These are phyloP conservation scores for Scaptomyza hsui DNA, from an alignment of 1,140 invertebrate genomes.

Conservation along the genomic window DNA sequence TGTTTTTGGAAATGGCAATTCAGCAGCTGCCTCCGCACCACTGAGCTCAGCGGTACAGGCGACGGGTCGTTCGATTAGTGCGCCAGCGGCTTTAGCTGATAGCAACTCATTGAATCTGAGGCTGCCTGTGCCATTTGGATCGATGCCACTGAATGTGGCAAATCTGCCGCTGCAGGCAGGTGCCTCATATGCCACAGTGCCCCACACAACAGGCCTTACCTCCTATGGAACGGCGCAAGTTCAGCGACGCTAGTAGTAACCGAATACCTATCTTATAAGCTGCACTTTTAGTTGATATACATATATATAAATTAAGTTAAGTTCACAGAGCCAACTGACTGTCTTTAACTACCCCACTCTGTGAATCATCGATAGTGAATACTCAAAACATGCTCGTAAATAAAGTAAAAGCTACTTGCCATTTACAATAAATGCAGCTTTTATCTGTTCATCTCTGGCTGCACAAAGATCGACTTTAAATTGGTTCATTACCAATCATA, in stretches of 20 bases:
- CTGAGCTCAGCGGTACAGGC: not conserved
- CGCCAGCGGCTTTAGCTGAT: slow-evolving; percentile 27
- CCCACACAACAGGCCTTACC: slow-evolving; percentile 67
- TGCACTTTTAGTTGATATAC: slow-evolving; percentile 13
- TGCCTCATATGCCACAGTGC: slow-evolving; percentile 66
- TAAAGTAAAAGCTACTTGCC: slow-evolving; percentile 54
- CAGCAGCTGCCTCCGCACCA: slow-evolving; percentile 13
- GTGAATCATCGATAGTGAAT: slow-evolving; percentile 7
- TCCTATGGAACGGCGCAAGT: slow-evolving; percentile 75
- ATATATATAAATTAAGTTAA: not conserved
- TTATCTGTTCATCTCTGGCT: not conserved
- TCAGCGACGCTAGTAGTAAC: slow-evolving; percentile 62
- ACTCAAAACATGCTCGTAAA: slow-evolving; percentile 37
- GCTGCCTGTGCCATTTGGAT: slow-evolving; percentile 72
- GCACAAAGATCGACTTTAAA: slow-evolving; percentile 6
- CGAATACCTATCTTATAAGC: slow-evolving; percentile 10
- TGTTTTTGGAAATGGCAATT: slow-evolving; percentile 43
- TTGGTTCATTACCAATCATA: slow-evolving; percentile 28
- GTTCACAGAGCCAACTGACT: slow-evolving; percentile 17
- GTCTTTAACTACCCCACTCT: slow-evolving; percentile 3
- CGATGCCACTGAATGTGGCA: slow-evolving; percentile 71
- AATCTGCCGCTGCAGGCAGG: slow-evolving; percentile 75
- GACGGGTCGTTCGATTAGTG: slow-evolving; percentile 39
- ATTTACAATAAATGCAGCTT: slow-evolving; percentile 14
- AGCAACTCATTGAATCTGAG: slow-evolving; percentile 71